Percentiles rank a stretch among this genome's conserved stretches.
Evolutionary conservation across 2,888 invertebrate genomes (phyloP).

Genomic region (Heliconius hortense): DNA sequence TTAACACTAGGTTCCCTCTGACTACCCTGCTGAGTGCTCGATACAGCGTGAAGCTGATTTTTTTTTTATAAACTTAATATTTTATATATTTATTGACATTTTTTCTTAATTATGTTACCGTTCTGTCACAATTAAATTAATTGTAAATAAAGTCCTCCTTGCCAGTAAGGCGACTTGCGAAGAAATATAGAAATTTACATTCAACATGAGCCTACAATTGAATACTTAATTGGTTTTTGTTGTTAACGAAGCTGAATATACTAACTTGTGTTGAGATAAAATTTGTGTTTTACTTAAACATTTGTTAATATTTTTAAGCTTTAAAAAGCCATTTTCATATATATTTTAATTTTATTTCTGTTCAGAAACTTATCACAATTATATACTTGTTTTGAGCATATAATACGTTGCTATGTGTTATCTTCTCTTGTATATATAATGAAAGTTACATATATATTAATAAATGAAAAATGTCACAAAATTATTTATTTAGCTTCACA

Average conservation of each 20-base stretch:
- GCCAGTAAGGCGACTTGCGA: background rate
- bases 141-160: slow-evolving; percentile 2
- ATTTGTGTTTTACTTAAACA: background rate
- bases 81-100: background rate
- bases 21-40: too few relatives aligned
- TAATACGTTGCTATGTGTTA: too few relatives aligned
- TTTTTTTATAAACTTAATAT: too few relatives aligned
- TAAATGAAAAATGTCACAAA: too few relatives aligned
- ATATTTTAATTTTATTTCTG: too few relatives aligned
- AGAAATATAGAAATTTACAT: slow-evolving; percentile 21
- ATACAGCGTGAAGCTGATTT: too few relatives aligned
- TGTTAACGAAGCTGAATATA: background rate
- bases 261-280: background rate
- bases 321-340: background rate
- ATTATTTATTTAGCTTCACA: too few relatives aligned
- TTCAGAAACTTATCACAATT: too few relatives aligned
- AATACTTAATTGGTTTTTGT: slow-evolving; percentile 22
- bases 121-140: background rate
- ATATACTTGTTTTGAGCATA: too few relatives aligned
- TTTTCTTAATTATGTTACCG: background rate
- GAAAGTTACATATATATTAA: too few relatives aligned
- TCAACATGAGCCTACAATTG: slow-evolving; percentile 20
- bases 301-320: background rate
- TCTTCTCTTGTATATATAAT: too few relatives aligned
- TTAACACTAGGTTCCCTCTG: too few relatives aligned